These are phyloP conservation scores for Latrodectus hesperus DNA, from an alignment of 2,888 invertebrate genomes.

Conservation along the genomic window DNA sequence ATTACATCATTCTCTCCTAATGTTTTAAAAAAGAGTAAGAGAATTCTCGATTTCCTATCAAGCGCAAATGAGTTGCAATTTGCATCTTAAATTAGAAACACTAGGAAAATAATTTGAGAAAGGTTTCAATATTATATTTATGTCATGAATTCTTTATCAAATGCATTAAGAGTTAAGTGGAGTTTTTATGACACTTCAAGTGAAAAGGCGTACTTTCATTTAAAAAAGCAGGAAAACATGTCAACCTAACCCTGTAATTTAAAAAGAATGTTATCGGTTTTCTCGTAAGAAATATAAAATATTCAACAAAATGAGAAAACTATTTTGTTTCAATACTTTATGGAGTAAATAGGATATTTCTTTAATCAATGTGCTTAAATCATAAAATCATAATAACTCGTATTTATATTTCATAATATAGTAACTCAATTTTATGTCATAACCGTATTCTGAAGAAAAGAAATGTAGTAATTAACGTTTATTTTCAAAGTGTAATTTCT, in stretches of 20 bases:
- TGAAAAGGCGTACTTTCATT: not conserved
- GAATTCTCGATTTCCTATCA: no score
- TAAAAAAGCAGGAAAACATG: not conserved
- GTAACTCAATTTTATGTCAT: no score
- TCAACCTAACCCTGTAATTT: not conserved
- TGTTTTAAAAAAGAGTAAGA: no score
- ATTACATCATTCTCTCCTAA: no score
- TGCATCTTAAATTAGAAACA: not conserved
- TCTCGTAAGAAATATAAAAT: not conserved
- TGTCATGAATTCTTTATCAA: not conserved
- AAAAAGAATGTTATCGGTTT: not conserved
- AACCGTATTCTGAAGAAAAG: no score
- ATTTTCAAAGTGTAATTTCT: no score
- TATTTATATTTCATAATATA: no score
- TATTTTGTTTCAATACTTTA: not conserved
- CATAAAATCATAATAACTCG: no score
- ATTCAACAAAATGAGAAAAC: not conserved
- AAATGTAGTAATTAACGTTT: no score
- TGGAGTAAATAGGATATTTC: not conserved
- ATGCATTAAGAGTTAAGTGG: not conserved
- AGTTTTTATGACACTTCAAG: not conserved
- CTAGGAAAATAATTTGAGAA: not conserved
- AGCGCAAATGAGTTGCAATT: not conserved
- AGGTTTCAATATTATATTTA: not conserved
- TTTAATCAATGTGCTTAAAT: not conserved